phyloP scores from a whole-genome alignment of 2,888 invertebrate genomes.

The Lottia scabra region DNA sequence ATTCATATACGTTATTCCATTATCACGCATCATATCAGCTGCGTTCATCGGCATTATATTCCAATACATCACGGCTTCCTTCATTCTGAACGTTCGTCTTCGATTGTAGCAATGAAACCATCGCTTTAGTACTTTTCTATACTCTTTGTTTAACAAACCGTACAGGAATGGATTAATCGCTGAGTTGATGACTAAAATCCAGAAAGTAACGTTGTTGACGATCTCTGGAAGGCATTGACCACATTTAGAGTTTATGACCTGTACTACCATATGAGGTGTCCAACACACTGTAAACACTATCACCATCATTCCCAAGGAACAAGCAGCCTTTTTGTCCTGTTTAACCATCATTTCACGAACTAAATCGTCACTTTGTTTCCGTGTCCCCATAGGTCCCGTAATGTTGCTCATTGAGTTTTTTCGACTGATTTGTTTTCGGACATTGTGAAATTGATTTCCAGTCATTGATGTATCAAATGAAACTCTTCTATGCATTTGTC shows the following conservation, averaged over 20 bases:
- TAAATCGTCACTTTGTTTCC: constrained; percentile 45
- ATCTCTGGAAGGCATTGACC: constrained; percentile 35
- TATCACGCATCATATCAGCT: constrained; percentile 22
- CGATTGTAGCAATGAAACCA: constrained; percentile 36
- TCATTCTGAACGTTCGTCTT: constrained; percentile 29
- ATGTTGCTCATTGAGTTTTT: constrained; percentile 2
- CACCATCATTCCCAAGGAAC: constrained; percentile 51
- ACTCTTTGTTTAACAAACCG: constrained; percentile 53
- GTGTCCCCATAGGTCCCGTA: background rate
- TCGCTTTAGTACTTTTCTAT: constrained; percentile 42
- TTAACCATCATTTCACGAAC: constrained; percentile 51
- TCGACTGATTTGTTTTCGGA: background rate
- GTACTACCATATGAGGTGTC: constrained; percentile 50
- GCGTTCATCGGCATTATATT: constrained; percentile 22
- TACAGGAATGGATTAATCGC: constrained; percentile 59
- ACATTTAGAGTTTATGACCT: constrained; percentile 40
- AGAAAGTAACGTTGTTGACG: constrained; percentile 40
- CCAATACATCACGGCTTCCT: constrained; percentile 39
- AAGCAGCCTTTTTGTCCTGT: constrained; percentile 59
- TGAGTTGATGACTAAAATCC: constrained; percentile 51
- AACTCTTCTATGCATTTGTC: background rate
- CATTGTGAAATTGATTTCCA: background rate
- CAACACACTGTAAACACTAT: constrained; percentile 53
- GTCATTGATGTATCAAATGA: background rate
- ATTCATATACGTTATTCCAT: background rate